These are phyloP conservation scores for Thalassoma bifasciatum DNA, from an alignment of 2,113 vertebrate genomes.

Conservation along the genomic window DNA sequence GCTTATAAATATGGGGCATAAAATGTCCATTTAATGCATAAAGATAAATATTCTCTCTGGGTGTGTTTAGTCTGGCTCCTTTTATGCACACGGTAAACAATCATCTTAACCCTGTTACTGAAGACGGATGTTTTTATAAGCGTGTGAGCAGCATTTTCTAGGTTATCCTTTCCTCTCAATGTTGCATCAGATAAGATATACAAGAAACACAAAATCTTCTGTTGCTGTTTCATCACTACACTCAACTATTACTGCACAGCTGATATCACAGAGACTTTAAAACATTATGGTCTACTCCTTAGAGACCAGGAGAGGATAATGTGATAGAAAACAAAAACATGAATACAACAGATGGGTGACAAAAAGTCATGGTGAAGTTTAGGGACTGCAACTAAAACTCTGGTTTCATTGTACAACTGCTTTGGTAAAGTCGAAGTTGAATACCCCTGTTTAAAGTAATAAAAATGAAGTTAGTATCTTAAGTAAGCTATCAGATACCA, in stretches of 20 bases:
- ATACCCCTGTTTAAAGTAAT: slow-evolving; percentile 1
- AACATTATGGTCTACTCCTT: slow-evolving; percentile 25
- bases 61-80: background rate
- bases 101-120: slow-evolving; percentile 2
- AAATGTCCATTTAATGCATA: no score
- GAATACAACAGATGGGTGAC: background rate
- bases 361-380: slow-evolving; percentile 16
- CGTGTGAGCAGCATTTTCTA: background rate
- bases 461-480: background rate
- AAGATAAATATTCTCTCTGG: no score
- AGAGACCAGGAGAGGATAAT: slow-evolving; percentile 27
- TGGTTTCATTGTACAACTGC: background rate
- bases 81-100: background rate
- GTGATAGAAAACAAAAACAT: slow-evolving; percentile 40
- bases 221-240: slow-evolving; percentile 30
- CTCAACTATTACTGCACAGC: slow-evolving; percentile 24
- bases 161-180: background rate
- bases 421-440: background rate
- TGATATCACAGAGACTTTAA: slow-evolving; percentile 21
- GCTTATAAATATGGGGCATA: no score
- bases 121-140: slow-evolving; percentile 4
- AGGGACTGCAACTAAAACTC: slow-evolving; percentile 7
- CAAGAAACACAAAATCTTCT: slow-evolving; percentile 13
- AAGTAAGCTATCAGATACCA: slow-evolving; percentile 5
- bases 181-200: slow-evolving; percentile 36